Base-by-base conservation (phyloP, 2,888 invertebrate genomes). In the Drosophila quinaria region DNA sequence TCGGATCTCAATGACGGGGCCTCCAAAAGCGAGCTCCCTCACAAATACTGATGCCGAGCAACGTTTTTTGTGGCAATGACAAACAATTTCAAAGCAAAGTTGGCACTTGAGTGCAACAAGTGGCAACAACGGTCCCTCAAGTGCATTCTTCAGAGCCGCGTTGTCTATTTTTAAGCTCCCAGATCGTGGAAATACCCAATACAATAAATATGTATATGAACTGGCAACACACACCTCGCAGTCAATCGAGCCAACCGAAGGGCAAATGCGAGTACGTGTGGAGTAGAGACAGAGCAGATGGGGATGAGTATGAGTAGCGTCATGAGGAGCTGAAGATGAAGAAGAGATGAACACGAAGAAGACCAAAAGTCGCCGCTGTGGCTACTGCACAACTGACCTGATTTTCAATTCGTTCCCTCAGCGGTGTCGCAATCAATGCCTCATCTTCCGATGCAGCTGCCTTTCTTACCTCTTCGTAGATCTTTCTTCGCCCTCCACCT, bases 21-120 rank as follows among this genome's bases (percentile, higher is more conserved):
- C 84, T 84, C 76, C 70, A 89, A 80, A 80, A 69, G 44, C 31
- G 17, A 74, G 78, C 74, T 74, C 74, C 74, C 75, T 64, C 61
- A 13, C 60, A 56, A 55, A 19, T 17, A 39, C 29, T 3, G 13
- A 29, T 37, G 41, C 39, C 50, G 15, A 39, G 63, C 62, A 47
- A 72, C 46, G 35, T 67, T 63, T 67, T 61, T 68, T 73, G 81
- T 71, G 55, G 88, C 80, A 76, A 67, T 73, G 80, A 74, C 78
- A 77, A 77, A 64, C 44, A 15, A 61, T 68, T 59, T 67, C 63
- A 68, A 70, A 56, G 81, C 64, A 66, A 66, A 56, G 62, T 65
- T 70, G 85, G 65, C 85, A 81, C 90, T 90, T 73, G 79, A 87
- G 71, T 90, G 87, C 90, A 89, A 87, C 87, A 89, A 87, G 89